Conservation (phyloP, 2,888 invertebrate genomes). For the Barypeithes pellucidus region DNA sequence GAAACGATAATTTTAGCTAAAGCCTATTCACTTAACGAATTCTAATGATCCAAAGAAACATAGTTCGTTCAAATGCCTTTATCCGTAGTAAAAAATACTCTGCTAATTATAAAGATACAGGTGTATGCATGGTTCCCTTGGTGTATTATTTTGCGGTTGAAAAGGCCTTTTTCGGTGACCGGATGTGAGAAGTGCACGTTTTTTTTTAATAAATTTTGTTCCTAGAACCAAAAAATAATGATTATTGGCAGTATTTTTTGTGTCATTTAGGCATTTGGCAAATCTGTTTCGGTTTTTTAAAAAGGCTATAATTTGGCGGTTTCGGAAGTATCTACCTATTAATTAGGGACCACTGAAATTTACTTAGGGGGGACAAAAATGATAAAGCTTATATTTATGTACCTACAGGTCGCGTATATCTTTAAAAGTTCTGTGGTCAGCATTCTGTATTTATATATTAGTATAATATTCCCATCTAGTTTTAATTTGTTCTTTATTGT, state of each 20-base stretch:
- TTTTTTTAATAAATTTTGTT: constrained; percentile 37
- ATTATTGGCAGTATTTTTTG: constrained; percentile 36
- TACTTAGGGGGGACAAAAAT: constrained; percentile 7
- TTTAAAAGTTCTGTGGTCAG: too few species aligned
- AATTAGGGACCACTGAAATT: constrained; percentile 31
- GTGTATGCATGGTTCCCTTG: constrained; percentile 26
- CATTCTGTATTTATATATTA: too few species aligned
- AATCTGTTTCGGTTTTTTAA: constrained; percentile 43
- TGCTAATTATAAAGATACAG: constrained; percentile 47
- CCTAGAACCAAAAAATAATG: constrained; percentile 43
- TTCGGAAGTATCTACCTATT: constrained; percentile 38
- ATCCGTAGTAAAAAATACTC: constrained; percentile 6
- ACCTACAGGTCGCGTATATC: too few species aligned
- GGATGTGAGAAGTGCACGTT: constrained; percentile 47
- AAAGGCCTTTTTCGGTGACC: constrained; percentile 33
- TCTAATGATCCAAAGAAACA: too few species aligned
- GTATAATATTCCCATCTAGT: too few species aligned
- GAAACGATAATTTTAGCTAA: too few species aligned
- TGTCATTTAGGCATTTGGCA: constrained; percentile 51
- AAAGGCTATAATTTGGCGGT: constrained; percentile 41
- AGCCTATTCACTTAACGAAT: too few species aligned
- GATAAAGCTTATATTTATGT: neutral
- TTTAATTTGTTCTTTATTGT: too few species aligned
- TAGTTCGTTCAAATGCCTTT: too few species aligned
- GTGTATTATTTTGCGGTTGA: constrained; percentile 46